A percentile compares a stretch with the other conserved stretches of the same genome.
Evolutionary conservation across 2,888 invertebrate species (phyloP).

Genomic region (Drosophila limbata): DNA sequence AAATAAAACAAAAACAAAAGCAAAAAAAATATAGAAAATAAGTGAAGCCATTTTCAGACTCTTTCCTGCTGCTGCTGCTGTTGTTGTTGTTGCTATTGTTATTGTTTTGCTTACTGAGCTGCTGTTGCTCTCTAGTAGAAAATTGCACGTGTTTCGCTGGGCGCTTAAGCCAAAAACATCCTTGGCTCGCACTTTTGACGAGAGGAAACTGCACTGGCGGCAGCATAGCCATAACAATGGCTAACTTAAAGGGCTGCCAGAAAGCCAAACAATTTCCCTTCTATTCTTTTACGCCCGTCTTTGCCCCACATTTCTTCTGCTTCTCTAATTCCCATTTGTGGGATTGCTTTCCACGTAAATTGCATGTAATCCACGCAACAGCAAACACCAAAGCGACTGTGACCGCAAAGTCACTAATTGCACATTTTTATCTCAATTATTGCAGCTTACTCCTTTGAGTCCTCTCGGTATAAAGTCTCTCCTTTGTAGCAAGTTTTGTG

Average conservation of each 20-base stretch:
- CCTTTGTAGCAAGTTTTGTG: constrained; percentile 7
- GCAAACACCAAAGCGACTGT: constrained; percentile 38
- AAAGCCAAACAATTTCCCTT: constrained; percentile 25
- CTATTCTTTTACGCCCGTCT: background rate
- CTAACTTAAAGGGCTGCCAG: constrained; percentile 24
- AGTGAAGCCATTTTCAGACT: constrained; percentile 28
- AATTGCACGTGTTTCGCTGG: constrained; percentile 30
- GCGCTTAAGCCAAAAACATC: constrained; percentile 31
- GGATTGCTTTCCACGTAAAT: constrained; percentile 58
- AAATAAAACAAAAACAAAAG: constrained; percentile 21
- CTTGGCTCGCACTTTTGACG: constrained; percentile 35
- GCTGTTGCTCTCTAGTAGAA: constrained; percentile 14
- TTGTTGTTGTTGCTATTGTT: constrained; percentile 13
- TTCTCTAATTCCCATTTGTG: constrained; percentile 31
- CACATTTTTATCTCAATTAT: constrained; percentile 77
- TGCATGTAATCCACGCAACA: constrained; percentile 61
- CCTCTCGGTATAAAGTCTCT: background rate
- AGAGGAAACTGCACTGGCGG: constrained; percentile 22
- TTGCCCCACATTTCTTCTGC: background rate
- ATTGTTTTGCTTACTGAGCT: constrained; percentile 5
- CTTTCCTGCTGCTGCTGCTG: background rate
- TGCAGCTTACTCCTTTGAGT: constrained; percentile 60
- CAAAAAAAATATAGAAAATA: constrained; percentile 17
- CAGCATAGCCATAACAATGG: constrained; percentile 23
- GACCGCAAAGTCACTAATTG: constrained; percentile 64